Percentiles rank a stretch among this genome's conserved stretches.
These are phyloP conservation scores for Aviceda subcristata DNA, from an alignment of 2,113 vertebrate species.

Conservation along the genomic window DNA sequence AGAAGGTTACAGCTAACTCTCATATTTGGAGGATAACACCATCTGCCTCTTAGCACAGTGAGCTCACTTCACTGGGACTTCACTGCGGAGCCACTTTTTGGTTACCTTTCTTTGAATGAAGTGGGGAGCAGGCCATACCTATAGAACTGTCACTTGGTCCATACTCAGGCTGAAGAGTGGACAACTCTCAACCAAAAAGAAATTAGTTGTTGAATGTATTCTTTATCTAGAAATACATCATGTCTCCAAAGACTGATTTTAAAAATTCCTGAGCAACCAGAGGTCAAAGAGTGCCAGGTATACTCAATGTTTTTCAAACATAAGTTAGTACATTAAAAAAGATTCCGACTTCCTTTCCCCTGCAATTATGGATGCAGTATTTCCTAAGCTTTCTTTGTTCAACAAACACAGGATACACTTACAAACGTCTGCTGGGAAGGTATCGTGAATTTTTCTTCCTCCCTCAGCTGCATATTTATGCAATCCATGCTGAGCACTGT, in stretches of 20 bases:
- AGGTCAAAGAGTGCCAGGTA: background rate
- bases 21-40: background rate
- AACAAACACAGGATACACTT: background rate
- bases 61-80: background rate
- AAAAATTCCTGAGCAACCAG: background rate
- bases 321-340: background rate
- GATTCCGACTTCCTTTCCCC: background rate
- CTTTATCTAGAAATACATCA: background rate
- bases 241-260: background rate
- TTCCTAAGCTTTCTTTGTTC: background rate
- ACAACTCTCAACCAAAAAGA: background rate
- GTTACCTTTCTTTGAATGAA: background rate
- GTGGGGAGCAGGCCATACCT: background rate
- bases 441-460: background rate
- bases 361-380: background rate
- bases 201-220: background rate
- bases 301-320: background rate
- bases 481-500: slow-evolving; percentile 1
- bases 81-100: background rate
- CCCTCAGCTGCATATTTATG: slow-evolving; percentile 41
- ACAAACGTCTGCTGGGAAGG: background rate
- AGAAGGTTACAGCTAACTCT: background rate
- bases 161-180: background rate
- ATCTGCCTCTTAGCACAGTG: background rate
- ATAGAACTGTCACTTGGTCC: fast-evolving